A percentile compares a stretch with the other conserved stretches of the same genome.
Evolutionary conservation across 1,140 invertebrate genomes (phyloP).

Genomic region (Drosophila baimaii): DNA sequence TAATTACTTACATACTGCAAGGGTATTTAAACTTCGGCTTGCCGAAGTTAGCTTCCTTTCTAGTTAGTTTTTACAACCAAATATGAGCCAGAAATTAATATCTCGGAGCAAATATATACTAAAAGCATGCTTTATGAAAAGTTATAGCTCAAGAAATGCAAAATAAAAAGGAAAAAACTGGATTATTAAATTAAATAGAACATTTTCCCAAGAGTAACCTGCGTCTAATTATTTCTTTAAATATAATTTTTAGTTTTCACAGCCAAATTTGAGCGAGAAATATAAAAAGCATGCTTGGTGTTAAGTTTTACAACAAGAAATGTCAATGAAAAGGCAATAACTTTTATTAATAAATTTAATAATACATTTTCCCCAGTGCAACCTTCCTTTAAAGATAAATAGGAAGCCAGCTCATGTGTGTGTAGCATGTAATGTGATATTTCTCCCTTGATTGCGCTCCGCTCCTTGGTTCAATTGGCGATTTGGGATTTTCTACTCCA

Average conservation of each 20-base stretch:
- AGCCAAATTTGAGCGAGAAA: too few species aligned
- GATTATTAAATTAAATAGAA: background rate
- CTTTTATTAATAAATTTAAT: too few species aligned
- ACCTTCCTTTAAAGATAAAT: background rate
- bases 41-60: too few species aligned
- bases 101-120: background rate
- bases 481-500: conserved; percentile 46
- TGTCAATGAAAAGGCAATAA: too few species aligned
- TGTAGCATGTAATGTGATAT: conserved; percentile 70
- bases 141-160: too few species aligned
- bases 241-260: background rate
- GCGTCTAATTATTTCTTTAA: background rate
- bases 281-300: too few species aligned
- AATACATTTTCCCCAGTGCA: background rate
- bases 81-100: too few species aligned
- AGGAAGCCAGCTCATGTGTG: conserved; percentile 11
- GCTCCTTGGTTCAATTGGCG: conserved; percentile 55
- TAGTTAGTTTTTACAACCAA: too few species aligned
- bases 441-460: conserved; percentile 71
- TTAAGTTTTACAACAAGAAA: too few species aligned
- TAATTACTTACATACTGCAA: too few species aligned
- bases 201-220: background rate
- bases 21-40: too few species aligned
- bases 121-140: too few species aligned
- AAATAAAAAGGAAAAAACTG: background rate